phyloP scores from a whole-genome alignment of 2,797 vertebrate genomes.

The Microtus agrestis region DNA sequence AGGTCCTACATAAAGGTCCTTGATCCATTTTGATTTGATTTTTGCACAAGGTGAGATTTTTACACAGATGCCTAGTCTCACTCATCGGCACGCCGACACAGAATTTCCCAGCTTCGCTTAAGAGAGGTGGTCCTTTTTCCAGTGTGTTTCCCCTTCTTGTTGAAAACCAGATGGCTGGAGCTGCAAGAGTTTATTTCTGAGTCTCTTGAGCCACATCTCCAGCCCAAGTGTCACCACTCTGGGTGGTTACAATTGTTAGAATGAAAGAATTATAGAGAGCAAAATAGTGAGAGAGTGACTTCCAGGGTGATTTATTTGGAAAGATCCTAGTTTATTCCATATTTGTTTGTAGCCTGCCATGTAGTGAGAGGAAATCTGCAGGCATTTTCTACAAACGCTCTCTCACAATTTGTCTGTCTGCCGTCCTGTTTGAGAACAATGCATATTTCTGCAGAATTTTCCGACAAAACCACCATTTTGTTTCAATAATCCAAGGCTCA shows the following conservation, averaged over 20 bases:
- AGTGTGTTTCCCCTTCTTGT: not conserved
- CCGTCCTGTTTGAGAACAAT: constrained; percentile 48
- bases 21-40: not conserved
- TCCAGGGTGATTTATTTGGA: not conserved
- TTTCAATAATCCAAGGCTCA: not conserved
- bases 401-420: constrained; percentile 22
- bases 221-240: not conserved
- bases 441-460: constrained; percentile 21
- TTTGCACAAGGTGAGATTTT: not conserved
- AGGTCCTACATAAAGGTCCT: not conserved
- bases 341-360: constrained; percentile 39
- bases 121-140: not conserved
- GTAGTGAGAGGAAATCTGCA: constrained; percentile 38
- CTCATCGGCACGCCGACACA: not conserved
- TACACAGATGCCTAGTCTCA: not conserved
- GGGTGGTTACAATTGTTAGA: constrained; percentile 46
- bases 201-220: not conserved
- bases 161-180: not conserved
- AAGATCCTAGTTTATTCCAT: not conserved
- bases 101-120: not conserved
- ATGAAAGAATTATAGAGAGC: not conserved
- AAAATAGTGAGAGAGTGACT: constrained; percentile 3
- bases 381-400: constrained; percentile 46
- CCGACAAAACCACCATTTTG: not conserved
- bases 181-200: not conserved